Evolutionary conservation across 2,888 invertebrate species (phyloP), one percentile per base, ranked within the genome.

Genomic region (Drosophila neonasuta): DNA sequence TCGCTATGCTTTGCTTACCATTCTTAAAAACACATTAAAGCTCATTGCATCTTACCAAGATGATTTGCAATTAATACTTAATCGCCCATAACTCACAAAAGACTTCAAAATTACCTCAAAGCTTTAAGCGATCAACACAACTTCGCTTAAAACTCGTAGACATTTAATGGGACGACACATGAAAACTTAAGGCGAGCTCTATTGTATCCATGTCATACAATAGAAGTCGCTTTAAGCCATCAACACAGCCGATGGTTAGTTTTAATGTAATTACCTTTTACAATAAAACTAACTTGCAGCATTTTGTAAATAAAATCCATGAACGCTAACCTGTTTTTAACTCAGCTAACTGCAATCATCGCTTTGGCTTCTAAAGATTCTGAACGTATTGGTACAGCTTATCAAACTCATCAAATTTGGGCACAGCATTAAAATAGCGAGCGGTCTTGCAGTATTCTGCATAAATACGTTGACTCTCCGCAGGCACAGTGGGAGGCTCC

Each of bases 391-490:
- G 80, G 71, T 84, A 83, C 5, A 90, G 71, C 20, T 79, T 74
- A 68, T 79, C 79, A 34, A 79, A 82, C 45, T 90, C 88, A 15
- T 89, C 85, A 29, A 89, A 74, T 51, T 83, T 86, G n/a, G 89
- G 89, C 3, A 89, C 80, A 1, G 80, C 76, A 72, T 83, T 88
- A 29, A 90, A 89, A 39, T 85, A 86, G 1, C 83, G 74, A 1
- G 86, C 86, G 8, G 75, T 85, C 41, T 88, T 88, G 6, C 89
- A 87, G 57, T 90, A 90, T 24, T 90, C 89, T 30, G 79, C 80
- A 70, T 91, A 91, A n/a, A 90, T 88, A 13, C 71, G 74, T 15
- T 65, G 77, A 68, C 90, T 90, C 61, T 88, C 71, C 7, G 74
- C 80, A n/a, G 84, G 78, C 10, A 91, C 90, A 2, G 73, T 84